Evolutionary conservation across 2,888 invertebrate species (phyloP).

Genomic region (Yponomeuta malinellus): DNA sequence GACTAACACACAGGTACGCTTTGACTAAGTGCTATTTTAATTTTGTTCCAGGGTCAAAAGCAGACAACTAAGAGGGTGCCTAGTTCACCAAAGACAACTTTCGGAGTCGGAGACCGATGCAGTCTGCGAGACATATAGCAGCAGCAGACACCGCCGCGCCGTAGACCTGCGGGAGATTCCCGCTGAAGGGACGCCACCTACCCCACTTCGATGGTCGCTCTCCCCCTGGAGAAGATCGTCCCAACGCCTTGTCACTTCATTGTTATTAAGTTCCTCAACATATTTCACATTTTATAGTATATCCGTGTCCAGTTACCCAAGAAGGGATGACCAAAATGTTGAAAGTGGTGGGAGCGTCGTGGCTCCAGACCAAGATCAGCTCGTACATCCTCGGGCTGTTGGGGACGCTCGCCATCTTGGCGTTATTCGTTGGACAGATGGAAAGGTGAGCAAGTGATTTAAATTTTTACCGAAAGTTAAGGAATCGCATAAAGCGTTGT

Average conservation of each 20-base stretch:
- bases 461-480: neutral
- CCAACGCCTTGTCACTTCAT: constrained; percentile 74
- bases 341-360: constrained; percentile 87
- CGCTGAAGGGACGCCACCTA: constrained; percentile 30
- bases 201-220: constrained; percentile 61
- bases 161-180: constrained; percentile 23
- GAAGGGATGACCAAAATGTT: constrained; percentile 74
- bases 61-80: constrained; percentile 43
- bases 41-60: constrained; percentile 64
- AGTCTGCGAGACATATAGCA: constrained; percentile 32
- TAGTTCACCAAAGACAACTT: constrained; percentile 35
- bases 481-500: no score
- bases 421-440: constrained; percentile 81
- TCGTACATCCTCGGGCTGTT: constrained; percentile 82
- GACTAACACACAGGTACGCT: neutral
- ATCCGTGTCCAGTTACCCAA: constrained; percentile 21
- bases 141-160: constrained; percentile 42
- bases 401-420: constrained; percentile 80
- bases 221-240: constrained; percentile 57
- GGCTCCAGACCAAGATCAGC: constrained; percentile 84
- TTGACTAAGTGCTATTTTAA: constrained; percentile 18
- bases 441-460: constrained; percentile 69
- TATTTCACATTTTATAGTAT: constrained; percentile 69
- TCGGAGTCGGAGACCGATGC: constrained; percentile 10
- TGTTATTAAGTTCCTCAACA: constrained; percentile 72